Evolutionary conservation across 2,888 invertebrate genomes (phyloP), one percentile per base, ranked within the genome.

Genomic region (Diaprepes abbreviatus): DNA sequence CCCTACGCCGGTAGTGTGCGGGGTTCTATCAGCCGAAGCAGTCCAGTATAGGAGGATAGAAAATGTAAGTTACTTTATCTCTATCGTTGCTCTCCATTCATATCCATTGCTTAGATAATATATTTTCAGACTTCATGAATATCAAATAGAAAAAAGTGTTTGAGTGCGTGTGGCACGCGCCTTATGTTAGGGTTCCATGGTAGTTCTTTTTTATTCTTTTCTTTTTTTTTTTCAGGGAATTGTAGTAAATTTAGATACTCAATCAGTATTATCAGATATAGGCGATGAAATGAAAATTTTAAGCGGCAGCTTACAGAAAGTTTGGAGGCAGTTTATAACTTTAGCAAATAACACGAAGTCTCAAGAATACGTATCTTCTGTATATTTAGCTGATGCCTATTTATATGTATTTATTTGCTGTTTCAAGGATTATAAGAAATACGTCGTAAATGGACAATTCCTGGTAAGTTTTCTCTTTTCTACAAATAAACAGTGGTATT

Each of bases 331-430:
- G 64, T 88, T 89, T 31, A 81, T 91, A 16, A 83, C 83, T 28
- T 79, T 86, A 28, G 84, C 86, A 0, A 81, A 83, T 75, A 77
- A 77, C 79, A 72, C 83, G 43, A 82, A 84, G 14, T 57, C 65
- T 1, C 86, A 87, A 68, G 87, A 87, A 73, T 84, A 85, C 69
- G 87, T 89, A 0, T 85, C 90, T n/a, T 92, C 92, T 74, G 89
- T 92, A 28, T 87, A 93, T 83, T 89, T 94, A 12, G 90, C 92
- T 0, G 94, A 95, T 80, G 92, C 93, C 0, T 93, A 95, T 77
- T 82, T 93, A 21, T 85, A 93, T 66, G 90, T 93, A 78, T 95
- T 94, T 80, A 90, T 94, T 0, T 91, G 93, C 76, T 88, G 91
- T 5, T 82, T 93, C 71, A 92, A 92, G 0, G 91, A 92, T 78